Base-by-base conservation (phyloP, 2,797 vertebrate genomes). In the Erithacus rubecula region DNA sequence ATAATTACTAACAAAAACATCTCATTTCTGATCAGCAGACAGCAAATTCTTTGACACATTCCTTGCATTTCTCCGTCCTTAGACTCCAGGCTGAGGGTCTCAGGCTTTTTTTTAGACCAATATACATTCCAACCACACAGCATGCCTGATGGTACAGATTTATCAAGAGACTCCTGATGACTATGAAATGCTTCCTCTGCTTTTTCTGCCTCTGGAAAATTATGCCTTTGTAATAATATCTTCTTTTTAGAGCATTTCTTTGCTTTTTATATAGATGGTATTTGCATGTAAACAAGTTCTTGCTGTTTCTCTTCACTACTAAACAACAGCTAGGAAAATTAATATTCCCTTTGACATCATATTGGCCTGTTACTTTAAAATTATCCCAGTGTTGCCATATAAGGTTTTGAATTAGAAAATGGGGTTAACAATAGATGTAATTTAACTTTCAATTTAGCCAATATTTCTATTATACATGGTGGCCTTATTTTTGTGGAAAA, bases 1-100 rank as follows among this genome's bases (percentile, higher is more conserved):
- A 97, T 98, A 98, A 98, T 98, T 97, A 96, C 95, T 91, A 94
- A 87, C 74, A 95, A 96, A 97, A 97, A 96, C 97, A 98, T 97
- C 98, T 98, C 97, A 95, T 96, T 97, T 96, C 87, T 89, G 82
- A 74, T 95, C 86, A 92, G 87, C 68, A 83, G 78, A 95, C 80
- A 27, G 92, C 83, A 88, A 83, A 80, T 96, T 96, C 95, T 94
- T 94, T 76, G 81, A 94, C 76, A 94, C 79, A 76, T 67, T 94
- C 91, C 71, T 96, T 85, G 79, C 64, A 90, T 96, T 96, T 96
- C 58, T 47, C 71, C 37, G n/a, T 78, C 79, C 62, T 85, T 70
- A 79, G 64, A 89, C 74, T 94, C 67, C 63, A 86, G 63, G 83
- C 62, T 94, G 89, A 92, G 91, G 83, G 83, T 91, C 93, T 94